Base-by-base conservation (phyloP, 2,888 invertebrate genomes). In the Scaptomyza cyrtandrae region DNA sequence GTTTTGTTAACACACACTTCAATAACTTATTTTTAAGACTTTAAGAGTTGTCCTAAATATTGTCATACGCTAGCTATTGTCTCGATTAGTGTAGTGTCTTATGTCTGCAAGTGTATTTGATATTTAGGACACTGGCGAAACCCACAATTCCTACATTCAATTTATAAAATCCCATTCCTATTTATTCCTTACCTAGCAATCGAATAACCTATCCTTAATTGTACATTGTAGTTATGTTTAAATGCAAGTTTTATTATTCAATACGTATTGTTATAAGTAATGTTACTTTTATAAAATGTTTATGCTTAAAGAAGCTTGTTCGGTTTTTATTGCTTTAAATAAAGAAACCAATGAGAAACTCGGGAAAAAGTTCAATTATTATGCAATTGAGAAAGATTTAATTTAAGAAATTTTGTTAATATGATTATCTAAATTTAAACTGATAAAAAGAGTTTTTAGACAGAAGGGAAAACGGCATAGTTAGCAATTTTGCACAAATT, bases 181-280 rank as follows among this genome's bases (percentile, higher is more conserved):
- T 65, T 71, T 54, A 59, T 72, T 59, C 37, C 54, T 29, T 39
- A 33, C 19, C 24, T 27, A 11, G 13, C 27, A 59, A 46, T 55
- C 56, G 43, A 75, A 75, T 52, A 27, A 27, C 48, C 48, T 61
- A 44, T 71, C 57, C 33, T 35, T 43, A 66, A 66, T 46, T 74
- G 71, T 74, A 71, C 33, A 75, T 74, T 75, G 16, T 53, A 71
- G 54, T 44, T 71, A 52, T 37, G 54, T 60, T 65, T 58, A 37
- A 46, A 41, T 37, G 45, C 35, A 24, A 58, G 4, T 53, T 69
- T 53, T 53, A 37, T 24, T 55, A 41, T 58, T 58, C 27, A 57
- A 31, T 43, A 54, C 50, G 41, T 39, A 50, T 45, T 60, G n/a
- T n/a, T n/a, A n/a, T n/a, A n/a, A 60, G 37, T 54, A 54, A 55